Evolutionary conservation across 2,888 invertebrate genomes (phyloP), one percentile per base, ranked within the genome.

Genomic region (Willowsia nigromaculata): DNA sequence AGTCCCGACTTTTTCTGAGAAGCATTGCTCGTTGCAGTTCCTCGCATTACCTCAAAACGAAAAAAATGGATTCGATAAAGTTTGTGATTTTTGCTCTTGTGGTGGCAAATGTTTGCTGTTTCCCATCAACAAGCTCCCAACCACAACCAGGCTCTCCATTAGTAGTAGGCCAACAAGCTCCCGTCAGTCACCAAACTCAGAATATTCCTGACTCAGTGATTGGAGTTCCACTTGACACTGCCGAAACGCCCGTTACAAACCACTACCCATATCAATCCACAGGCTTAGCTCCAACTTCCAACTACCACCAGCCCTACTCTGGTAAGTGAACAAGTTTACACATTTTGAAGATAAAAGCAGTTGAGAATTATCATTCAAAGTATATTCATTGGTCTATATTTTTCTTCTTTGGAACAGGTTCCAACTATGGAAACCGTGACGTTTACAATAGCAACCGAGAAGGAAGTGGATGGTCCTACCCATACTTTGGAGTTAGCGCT

Each of bases 401-500:
- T 50, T 33, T 74, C n/a, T 76, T 18, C 9, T 30, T 86, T 68
- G 33, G 11, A 18, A 74, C 65, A 80, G 71, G n/a, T 11, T 37
- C 78, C 7, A 40, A 30, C 27, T 88, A 85, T 62, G 59, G 78
- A 15, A 76, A 59, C 33, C 88, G 88, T 15, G 88, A 90, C 43
- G 80, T 85, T 7, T 90, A 90, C 56, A 74, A 80, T 40, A 78
- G 65, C 30, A 85, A 68, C 59, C 85, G 85, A 0, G 86, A 89
- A 22, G 84, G 84, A 33, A 53, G 47, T 50, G 90, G 90, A 43
- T 82, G 89, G 62, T 78, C 65, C 15, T 81, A 88, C 47, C 91
- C 90, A 1, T 74, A 91, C 74, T 91, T 92, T 43, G 92, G 91
- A 6, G 68, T 92, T 1, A 87, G 89, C 25, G 90, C 89, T 40